Conservation (phyloP, 2,797 vertebrate species). For the Rhinogobio ventralis region DNA sequence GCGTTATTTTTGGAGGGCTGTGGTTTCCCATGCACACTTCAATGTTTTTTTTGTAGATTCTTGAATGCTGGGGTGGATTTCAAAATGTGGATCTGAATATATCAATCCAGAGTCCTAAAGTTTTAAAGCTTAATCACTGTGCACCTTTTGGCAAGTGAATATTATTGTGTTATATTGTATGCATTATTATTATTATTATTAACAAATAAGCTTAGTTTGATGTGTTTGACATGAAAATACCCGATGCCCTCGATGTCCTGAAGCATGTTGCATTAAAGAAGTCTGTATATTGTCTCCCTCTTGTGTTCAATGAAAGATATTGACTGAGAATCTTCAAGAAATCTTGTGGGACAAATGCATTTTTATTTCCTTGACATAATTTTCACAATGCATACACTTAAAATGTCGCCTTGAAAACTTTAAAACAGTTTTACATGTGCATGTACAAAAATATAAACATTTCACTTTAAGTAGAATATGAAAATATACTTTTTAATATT, state of each 20-base stretch:
- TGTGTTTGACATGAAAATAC: background rate
- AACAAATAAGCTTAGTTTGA: background rate
- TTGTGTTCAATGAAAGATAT: conserved; percentile 4
- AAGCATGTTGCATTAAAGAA: too few relatives aligned
- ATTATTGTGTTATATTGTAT: background rate
- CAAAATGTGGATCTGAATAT: background rate
- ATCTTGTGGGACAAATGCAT: background rate
- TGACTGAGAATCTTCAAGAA: background rate
- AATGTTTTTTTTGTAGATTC: background rate
- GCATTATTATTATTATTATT: background rate
- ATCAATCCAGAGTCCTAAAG: background rate
- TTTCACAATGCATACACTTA: background rate
- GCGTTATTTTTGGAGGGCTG: background rate
- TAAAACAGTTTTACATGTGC: background rate
- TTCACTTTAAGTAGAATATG: background rate
- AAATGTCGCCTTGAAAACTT: background rate
- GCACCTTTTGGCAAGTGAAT: background rate
- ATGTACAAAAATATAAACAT: conserved; percentile 2
- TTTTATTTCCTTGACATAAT: background rate
- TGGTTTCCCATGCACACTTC: background rate
- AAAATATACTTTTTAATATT: conserved; percentile 9
- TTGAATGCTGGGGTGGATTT: background rate
- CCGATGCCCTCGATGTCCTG: background rate
- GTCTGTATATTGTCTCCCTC: conserved; percentile 24
- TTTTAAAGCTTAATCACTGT: background rate